Evolutionary conservation across 1,140 invertebrate genomes (phyloP).

Genomic region (Meloidogyne floridensis): DNA sequence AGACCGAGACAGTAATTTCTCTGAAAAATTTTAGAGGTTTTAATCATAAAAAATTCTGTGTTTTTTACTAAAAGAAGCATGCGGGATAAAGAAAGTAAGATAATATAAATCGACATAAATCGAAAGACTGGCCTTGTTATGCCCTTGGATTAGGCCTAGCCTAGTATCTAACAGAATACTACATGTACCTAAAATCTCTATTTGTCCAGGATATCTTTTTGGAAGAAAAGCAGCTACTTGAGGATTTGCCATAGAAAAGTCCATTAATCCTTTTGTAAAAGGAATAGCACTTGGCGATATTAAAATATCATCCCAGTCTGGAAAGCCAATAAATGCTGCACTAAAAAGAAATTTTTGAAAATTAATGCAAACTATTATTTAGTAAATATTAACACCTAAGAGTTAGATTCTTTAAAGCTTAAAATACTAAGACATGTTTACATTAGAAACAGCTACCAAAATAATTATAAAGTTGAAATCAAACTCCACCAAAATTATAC

Average conservation of each 20-base stretch:
- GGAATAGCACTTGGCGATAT: conserved; percentile 13
- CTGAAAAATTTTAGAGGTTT: not conserved
- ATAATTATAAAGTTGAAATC: no score
- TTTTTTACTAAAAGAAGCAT: no score
- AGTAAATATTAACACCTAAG: no score
- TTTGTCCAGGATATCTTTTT: conserved; percentile 23
- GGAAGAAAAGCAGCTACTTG: conserved; percentile 14
- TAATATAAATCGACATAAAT: no score
- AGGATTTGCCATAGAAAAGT: conserved; percentile 2
- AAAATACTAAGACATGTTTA: no score
- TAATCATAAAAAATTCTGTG: no score
- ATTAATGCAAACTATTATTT: not conserved
- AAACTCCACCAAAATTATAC: no score
- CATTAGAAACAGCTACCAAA: no score
- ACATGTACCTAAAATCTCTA: conserved; percentile 5
- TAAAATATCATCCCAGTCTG: conserved; percentile 45
- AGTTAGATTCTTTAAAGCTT: not conserved
- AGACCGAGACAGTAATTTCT: not conserved
- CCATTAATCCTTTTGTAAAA: not conserved
- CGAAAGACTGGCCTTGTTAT: no score
- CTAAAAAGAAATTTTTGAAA: conserved; percentile 1
- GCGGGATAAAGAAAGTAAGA: not conserved
- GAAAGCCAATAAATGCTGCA: conserved; percentile 40
- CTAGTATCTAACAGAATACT: no score
- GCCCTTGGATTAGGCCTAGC: no score